Base-by-base conservation (phyloP, 2,888 invertebrate genomes). In the Caenorhabditis sinica region DNA sequence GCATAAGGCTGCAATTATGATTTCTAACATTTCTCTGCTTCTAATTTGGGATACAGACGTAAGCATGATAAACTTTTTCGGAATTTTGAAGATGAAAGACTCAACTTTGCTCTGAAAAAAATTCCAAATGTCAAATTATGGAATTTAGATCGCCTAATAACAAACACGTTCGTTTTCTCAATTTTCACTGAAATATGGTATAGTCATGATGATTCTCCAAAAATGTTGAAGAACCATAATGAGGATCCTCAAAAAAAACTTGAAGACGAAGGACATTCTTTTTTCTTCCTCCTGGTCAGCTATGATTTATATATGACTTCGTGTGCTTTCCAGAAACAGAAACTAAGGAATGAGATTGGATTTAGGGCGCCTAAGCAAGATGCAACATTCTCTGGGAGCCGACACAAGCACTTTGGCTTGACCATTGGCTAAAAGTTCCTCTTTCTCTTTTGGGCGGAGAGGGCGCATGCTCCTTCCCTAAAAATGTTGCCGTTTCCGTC, bases 361-460 rank as follows among this genome's bases (percentile, higher is more conserved):
- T 60, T 56, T 68, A 68, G 53, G 60, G 36, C 28, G 23, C 43
- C 25, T 28, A 20, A 40, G 56, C 65, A 60, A 13, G 40, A 23
- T 60, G 76, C 56, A 68, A 68, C 68, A 68, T 60, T 43, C 30
- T 40, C 30, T 40, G 58, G 61, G 53, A 49, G 53, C 61, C 68
- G 33, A 58, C n/a, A 56, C 66, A 20, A 69, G 77, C 77, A 77
- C 77, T 77, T 77, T 77, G 60, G 61, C 69, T 77, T 77, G 77
- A 77, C 77, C 77, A 63, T 25, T 49, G 58, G 69, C 79, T 56
- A 66, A 63, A 79, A 80, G 80, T 80, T 80, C 80, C 72, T 80
- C 65, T 25, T 80, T 58, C 65, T 65, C 60, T 30, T 36, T 17
- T 25, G 56, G 80, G 65, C 45, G 71, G 53, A 63, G 63, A 53